Conservation (phyloP, 2,888 invertebrate species). For the Nasonovia ribisnigri region DNA sequence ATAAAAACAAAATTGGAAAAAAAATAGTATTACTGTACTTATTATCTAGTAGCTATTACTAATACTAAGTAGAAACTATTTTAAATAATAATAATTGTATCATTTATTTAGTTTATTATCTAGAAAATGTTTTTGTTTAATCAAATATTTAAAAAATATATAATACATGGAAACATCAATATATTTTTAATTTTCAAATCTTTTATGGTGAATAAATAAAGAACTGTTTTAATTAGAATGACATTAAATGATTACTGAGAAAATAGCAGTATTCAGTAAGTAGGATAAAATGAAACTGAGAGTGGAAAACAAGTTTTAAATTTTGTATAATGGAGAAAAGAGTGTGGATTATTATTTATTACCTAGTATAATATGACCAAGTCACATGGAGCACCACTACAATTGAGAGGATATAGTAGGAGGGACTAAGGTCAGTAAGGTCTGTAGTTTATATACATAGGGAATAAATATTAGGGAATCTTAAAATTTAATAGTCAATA, state of each 20-base stretch:
- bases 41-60: neutral
- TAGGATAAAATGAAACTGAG: no score
- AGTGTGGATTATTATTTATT: neutral
- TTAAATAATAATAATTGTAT: neutral
- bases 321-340: neutral
- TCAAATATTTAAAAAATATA: neutral
- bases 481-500: neutral
- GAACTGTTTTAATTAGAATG: neutral
- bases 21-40: no score
- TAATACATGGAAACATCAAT: neutral
- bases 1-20: no score
- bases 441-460: neutral
- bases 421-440: neutral
- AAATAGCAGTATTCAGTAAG: no score
- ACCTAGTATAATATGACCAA: neutral
- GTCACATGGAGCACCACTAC: neutral
- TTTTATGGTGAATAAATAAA: neutral
- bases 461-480: neutral
- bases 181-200: neutral
- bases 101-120: no score
- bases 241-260: neutral
- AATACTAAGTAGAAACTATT: neutral
- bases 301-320: neutral
- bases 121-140: no score
- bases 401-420: neutral